phyloP scores from a whole-genome alignment of 2,797 vertebrate species.

The Hemitrygon akajei region DNA sequence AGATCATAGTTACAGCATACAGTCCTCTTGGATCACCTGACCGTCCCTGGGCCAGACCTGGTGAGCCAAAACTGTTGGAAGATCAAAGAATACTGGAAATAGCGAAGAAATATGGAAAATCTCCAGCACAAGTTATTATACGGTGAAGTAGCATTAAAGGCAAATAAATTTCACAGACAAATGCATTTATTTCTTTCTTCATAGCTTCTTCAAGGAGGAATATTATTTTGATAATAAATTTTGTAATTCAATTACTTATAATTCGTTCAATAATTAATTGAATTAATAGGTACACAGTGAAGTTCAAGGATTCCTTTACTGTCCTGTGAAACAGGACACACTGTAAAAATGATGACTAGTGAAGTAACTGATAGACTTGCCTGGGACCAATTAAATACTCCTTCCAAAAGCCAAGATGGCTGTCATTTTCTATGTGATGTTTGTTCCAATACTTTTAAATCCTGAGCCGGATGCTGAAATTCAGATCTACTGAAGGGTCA shows the following conservation, averaged over 20 bases:
- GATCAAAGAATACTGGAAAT: conserved; percentile 52
- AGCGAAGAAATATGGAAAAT: conserved; percentile 51
- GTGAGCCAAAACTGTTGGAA: conserved; percentile 54
- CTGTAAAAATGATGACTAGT: background rate
- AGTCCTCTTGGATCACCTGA: conserved; percentile 65
- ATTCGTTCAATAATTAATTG: background rate
- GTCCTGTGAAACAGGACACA: too few relatives aligned
- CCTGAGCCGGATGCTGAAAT: too few relatives aligned
- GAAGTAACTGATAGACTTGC: background rate
- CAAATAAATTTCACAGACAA: background rate
- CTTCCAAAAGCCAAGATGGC: background rate
- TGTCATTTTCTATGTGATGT: too few relatives aligned
- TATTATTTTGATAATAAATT: background rate
- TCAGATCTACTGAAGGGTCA: too few relatives aligned
- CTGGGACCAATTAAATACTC: background rate
- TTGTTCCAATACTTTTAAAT: too few relatives aligned
- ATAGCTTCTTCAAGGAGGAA: background rate
- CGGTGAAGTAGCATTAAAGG: conserved; percentile 46
- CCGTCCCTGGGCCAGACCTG: conserved; percentile 59
- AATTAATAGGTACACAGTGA: too few relatives aligned
- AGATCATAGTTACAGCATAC: conserved; percentile 58
- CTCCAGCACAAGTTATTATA: conserved; percentile 59
- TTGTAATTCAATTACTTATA: background rate
- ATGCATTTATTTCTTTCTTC: background rate
- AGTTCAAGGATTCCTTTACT: too few relatives aligned